A percentile compares a stretch with the other conserved stretches of the same genome.
Evolutionary conservation across 1,140 invertebrate species (phyloP).

Genomic region (Drosophila bocqueti): DNA sequence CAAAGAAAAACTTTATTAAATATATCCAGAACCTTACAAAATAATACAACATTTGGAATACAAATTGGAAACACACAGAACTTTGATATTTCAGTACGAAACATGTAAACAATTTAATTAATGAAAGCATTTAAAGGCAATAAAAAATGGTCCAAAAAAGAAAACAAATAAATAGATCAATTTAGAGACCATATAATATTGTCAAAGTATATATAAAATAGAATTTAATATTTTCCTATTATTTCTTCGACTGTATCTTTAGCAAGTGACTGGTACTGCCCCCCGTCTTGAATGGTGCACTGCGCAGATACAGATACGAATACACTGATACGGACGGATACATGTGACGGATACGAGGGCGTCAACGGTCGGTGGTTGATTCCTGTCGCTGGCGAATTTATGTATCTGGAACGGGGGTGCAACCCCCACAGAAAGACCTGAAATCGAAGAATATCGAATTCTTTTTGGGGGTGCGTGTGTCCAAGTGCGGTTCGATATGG

Average conservation of each 20-base stretch:
- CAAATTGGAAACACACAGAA: accelerated
- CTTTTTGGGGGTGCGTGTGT: slow-evolving; percentile 28
- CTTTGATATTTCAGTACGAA: background rate
- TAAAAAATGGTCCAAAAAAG: background rate
- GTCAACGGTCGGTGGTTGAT: slow-evolving; percentile 60
- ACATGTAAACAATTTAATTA: background rate
- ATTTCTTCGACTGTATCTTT: slow-evolving; percentile 1
- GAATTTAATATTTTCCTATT: background rate
- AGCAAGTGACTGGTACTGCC: slow-evolving; percentile 47
- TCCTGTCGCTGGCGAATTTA: slow-evolving; percentile 56
- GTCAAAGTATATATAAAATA: background rate
- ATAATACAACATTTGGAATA: background rate
- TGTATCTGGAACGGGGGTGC: slow-evolving; percentile 69
- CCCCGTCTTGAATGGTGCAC: slow-evolving; percentile 27
- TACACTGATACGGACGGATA: slow-evolving; percentile 15
- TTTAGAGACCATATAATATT: background rate
- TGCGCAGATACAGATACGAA: slow-evolving; percentile 48
- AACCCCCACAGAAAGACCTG: slow-evolving; percentile 51
- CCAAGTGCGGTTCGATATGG: slow-evolving; percentile 28
- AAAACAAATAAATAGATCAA: background rate
- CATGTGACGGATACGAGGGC: slow-evolving; percentile 18
- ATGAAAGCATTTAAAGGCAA: too few relatives aligned
- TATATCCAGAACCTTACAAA: background rate
- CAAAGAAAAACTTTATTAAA: background rate
- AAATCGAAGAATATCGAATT: slow-evolving; percentile 62